Base-by-base conservation (phyloP, 2,888 invertebrate species). In the Pterobdella sp. region DNA sequence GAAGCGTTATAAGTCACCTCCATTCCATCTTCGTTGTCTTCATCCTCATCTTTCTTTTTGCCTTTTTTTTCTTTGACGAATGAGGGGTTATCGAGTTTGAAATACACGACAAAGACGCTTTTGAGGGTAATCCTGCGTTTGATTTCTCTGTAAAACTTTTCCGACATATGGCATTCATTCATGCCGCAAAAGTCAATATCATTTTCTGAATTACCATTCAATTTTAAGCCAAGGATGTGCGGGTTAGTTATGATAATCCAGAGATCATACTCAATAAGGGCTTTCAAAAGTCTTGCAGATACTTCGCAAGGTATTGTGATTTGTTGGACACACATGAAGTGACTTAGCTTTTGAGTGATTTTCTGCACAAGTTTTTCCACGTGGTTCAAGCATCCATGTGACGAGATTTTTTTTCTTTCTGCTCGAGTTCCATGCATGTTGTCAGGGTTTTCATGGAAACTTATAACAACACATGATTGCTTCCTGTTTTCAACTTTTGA, bases 21-120 rank as follows among this genome's bases (percentile, higher is more conserved):
- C n/a, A 26, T 22, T 7, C 18, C 10, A 26, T 56, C 60, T 4
- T 7, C 26, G n/a, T 56, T n/a, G n/a, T 4, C n/a, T 18, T 22
- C 60, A 56, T 56, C 60, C 4, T 56, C 60, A 22, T 7, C 60
- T 3, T n/a, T 26, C 14, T 56, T 26, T 56, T 56, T 22, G 60
- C 26, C 60, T 56, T 56, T 56, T 3, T 56, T 22, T 56, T 56
- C n/a, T 22, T 56, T 22, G 4, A 26, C 14, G 3, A 26, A 4
- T 56, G 3, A 4, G 60, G 4, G 4, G 4, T n/a, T 56, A 4
- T n/a, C n/a, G n/a, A 56, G n/a, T 26, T 56, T 56, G n/a, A 56
- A 22, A n/a, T 56, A 56, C 7, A 56, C 60, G 26, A 56, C 60
- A 56, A 56, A 56, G n/a, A 56, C 60, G n/a, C 60, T 56, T 56